Evolutionary conservation across 1,140 invertebrate species (phyloP).

Genomic region (Thaumatotibia leucotreta): DNA sequence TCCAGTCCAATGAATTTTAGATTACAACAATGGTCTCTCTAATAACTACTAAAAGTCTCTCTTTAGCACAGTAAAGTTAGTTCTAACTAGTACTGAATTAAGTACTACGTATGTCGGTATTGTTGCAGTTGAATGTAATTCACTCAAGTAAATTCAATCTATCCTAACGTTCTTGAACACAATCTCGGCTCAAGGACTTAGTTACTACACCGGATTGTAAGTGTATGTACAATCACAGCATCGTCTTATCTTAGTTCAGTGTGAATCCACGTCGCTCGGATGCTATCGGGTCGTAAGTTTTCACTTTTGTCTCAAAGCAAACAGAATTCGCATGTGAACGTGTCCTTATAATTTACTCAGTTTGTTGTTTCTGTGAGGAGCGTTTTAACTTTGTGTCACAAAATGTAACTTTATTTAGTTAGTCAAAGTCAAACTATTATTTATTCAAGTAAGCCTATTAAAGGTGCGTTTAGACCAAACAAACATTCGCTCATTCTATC

Average conservation of each 20-base stretch:
- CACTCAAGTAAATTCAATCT: background rate
- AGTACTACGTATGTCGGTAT: background rate
- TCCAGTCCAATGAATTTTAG: no score
- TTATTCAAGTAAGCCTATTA: no score
- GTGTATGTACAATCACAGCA: background rate
- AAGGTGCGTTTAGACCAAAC: no score
- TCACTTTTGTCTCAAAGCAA: background rate
- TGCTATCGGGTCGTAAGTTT: background rate
- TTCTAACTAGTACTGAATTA: background rate
- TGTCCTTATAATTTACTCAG: background rate
- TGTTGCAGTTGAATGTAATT: background rate
- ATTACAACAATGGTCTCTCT: no score
- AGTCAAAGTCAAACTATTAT: no score
- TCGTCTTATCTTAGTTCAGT: background rate
- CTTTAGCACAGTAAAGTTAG: background rate
- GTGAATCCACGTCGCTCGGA: conserved; percentile 2
- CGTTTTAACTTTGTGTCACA: background rate
- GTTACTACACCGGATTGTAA: background rate
- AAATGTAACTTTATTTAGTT: background rate
- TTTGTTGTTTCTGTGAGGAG: background rate
- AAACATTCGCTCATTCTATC: no score
- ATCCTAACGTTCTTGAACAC: background rate
- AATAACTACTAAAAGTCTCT: no score
- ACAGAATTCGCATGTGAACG: background rate
- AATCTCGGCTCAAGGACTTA: background rate